Conservation (phyloP, 2,888 invertebrate genomes). For the Lumbricus terrestris region DNA sequence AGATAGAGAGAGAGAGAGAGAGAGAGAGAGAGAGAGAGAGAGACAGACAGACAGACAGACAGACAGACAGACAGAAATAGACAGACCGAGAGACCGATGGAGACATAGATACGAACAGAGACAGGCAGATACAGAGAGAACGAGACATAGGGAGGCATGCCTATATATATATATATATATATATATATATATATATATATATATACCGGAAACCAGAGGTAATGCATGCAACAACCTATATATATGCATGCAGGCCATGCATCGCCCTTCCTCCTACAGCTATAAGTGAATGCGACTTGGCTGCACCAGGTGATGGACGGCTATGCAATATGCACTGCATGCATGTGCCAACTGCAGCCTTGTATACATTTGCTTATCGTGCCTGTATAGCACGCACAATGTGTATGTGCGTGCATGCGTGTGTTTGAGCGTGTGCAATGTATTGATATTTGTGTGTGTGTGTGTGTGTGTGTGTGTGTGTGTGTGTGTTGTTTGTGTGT, state of each 20-base stretch:
- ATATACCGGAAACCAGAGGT: too few species aligned
- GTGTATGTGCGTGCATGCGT: neutral
- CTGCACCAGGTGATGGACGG: neutral
- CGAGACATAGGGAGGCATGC: neutral
- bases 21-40: neutral
- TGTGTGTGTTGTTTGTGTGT: neutral
- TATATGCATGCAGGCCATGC: too few species aligned
- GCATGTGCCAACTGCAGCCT: too few species aligned
- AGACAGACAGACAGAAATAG: neutral
- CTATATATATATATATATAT: too few species aligned
- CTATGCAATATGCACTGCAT: too few species aligned
- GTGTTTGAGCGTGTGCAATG: neutral
- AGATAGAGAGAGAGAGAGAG: too few species aligned
- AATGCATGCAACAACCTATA: neutral
- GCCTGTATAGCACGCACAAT: neutral
- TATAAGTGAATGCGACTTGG: neutral
- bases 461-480: neutral
- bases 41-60: neutral
- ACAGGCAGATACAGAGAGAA: neutral
- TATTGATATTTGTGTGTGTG: too few species aligned
- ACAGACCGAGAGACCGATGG: neutral
- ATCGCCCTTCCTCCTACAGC: neutral
- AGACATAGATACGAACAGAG: neutral
- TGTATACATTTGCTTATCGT: neutral
- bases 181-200: too few species aligned